Conservation (phyloP, 2,797 vertebrate species). For the Sebastes cheni region DNA sequence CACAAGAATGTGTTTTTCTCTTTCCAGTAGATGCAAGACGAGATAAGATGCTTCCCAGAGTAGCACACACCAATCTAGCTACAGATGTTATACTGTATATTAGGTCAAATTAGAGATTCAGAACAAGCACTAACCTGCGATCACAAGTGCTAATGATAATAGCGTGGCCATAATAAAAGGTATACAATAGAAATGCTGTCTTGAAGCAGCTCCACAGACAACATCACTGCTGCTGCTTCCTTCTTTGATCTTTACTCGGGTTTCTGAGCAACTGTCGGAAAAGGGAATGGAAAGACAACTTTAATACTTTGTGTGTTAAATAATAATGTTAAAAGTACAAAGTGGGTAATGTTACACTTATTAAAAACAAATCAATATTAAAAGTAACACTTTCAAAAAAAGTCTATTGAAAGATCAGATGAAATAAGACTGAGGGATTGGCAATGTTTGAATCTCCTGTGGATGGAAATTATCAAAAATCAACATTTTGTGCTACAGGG, state of each 20-base stretch:
- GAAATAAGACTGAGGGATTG: too few relatives aligned
- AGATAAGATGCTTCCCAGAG: too few relatives aligned
- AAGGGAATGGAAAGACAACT: neutral
- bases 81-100: too few relatives aligned
- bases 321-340: neutral
- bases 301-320: neutral
- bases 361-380: neutral
- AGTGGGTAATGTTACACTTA: neutral
- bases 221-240: neutral
- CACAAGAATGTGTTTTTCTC: too few relatives aligned
- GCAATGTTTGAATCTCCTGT: too few relatives aligned
- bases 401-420: too few relatives aligned
- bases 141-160: neutral
- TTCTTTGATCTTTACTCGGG: neutral
- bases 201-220: neutral
- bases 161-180: rapidly evolving
- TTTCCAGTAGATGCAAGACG: too few relatives aligned
- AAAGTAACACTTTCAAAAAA: too few relatives aligned
- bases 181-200: rapidly evolving
- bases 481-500: too few relatives aligned
- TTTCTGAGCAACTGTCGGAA: slow-evolving; percentile 9
- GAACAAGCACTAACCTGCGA: neutral
- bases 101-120: neutral
- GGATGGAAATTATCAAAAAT: too few relatives aligned
- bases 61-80: too few relatives aligned